These are phyloP conservation scores for Pseudonaja textilis DNA, from an alignment of 2,113 vertebrate species.

Conservation along the genomic window DNA sequence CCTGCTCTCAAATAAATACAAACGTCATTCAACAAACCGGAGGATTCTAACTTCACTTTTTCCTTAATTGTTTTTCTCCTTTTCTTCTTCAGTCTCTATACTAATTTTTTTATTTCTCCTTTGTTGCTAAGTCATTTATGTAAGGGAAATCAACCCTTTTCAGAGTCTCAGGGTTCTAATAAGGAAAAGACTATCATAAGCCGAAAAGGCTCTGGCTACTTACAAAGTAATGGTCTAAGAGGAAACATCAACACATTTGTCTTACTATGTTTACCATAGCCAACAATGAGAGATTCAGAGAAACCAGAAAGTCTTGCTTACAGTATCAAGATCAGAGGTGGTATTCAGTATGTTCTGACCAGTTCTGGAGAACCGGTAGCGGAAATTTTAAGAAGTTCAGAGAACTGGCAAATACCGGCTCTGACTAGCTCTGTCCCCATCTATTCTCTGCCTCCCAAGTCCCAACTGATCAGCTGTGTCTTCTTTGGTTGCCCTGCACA, in stretches of 20 bases:
- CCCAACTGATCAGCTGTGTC: too few species aligned
- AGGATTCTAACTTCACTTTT: background rate
- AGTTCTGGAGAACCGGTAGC: too few species aligned
- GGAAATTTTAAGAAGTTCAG: too few species aligned
- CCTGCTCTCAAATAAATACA: background rate
- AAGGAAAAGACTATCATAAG: background rate
- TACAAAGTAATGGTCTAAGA: background rate
- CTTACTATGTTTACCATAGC: background rate
- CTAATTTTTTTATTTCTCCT: background rate
- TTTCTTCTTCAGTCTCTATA: background rate
- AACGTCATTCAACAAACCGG: background rate
- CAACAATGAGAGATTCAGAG: background rate
- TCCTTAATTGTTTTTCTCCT: background rate
- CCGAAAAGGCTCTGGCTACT: background rate
- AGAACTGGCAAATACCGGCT: too few species aligned
- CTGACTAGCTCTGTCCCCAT: too few species aligned
- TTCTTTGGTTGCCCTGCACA: too few species aligned
- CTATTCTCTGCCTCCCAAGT: too few species aligned
- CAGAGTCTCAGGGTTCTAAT: background rate
- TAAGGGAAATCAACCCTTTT: background rate
- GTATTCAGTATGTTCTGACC: too few species aligned
- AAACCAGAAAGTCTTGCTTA: background rate
- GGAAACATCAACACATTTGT: too few species aligned
- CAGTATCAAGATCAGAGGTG: too few species aligned
- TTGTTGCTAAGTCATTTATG: background rate